These are phyloP conservation scores for Drosophila biarmipes DNA, from an alignment of 1,140 invertebrate genomes.

Conservation along the genomic window DNA sequence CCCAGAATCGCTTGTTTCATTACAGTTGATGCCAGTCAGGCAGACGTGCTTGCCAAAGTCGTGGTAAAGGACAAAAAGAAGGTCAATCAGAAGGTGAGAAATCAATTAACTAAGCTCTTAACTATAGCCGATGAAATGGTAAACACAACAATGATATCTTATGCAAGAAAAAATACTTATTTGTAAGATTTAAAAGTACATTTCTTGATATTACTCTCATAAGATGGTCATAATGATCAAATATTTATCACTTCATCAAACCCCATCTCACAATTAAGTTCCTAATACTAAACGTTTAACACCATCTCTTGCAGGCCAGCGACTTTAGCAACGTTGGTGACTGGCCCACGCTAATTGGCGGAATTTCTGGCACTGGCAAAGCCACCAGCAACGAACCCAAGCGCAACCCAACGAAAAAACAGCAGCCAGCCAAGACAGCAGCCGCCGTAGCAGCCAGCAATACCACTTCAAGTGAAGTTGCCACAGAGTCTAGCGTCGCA, in stretches of 20 bases:
- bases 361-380: slow-evolving; percentile 75
- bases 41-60: slow-evolving; percentile 85
- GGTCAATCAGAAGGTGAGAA: slow-evolving; percentile 87
- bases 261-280: not conserved
- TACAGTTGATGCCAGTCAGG: slow-evolving; percentile 60
- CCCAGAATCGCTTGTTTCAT: slow-evolving; percentile 12
- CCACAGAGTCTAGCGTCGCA: slow-evolving; percentile 42
- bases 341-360: slow-evolving; percentile 89
- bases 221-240: not conserved
- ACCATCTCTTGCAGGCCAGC: slow-evolving; percentile 86
- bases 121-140: not conserved
- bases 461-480: slow-evolving; percentile 54
- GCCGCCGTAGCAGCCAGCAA: slow-evolving; percentile 32
- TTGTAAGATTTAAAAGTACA: too few species aligned
- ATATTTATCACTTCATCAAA: not conserved
- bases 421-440: slow-evolving; percentile 49
- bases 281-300: not conserved
- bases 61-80: slow-evolving; percentile 87
- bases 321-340: slow-evolving; percentile 90
- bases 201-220: not conserved
- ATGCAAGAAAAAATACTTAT: not conserved
- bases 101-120: not conserved
- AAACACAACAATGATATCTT: not conserved
- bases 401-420: slow-evolving; percentile 73
- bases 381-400: slow-evolving; percentile 79